Evolutionary conservation across 2,797 vertebrate genomes (phyloP), one percentile per base, ranked within the genome.

Genomic region (Enteromius viviparus): DNA sequence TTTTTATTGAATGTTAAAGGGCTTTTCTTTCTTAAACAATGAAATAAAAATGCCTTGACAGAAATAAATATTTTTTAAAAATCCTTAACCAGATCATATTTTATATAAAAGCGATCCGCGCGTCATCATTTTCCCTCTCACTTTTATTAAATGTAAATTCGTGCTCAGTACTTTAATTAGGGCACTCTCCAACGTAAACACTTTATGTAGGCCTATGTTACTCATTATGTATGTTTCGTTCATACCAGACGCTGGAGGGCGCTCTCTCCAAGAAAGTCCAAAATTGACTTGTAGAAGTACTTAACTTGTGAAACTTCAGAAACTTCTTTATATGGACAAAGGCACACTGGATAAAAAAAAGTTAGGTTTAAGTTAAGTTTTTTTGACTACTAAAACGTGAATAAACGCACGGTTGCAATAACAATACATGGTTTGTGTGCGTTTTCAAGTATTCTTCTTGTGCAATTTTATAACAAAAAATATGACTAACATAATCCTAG

Each of bases 11-110:
- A 58, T 66, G 21, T 26, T 40, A 17, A 78, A 21, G 34, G 21
- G n/a, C 1, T 70, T 23, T 80, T 71, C 6, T n/a, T 47, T 32
- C 3, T 47, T 60, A 29, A 40, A 55, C 14, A 42, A 40, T 80
- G n/a, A 40, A 76, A 76, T 40, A 40, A 80, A 79, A 32, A 23
- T 60, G 34, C 14, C n/a, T 69, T 42, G 34, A 58, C 34, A 40
- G 29, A 53, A 12, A 64, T 8, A 8, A 29, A 64, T 17, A 14
- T 58, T 51, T 17, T 7, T 45, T 12, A n/a, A 51, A 84, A 23
- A 6, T 1, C 0, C 19, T 92, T 88, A 95, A 93, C 92, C 93
- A 95, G 92, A 34, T 6, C 47, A 34, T 49, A 8, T 34, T 53
- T 74, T 3, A 21, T 51, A 12, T 0, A 15, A 19, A 12, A 5